Conservation (phyloP, 2,797 vertebrate species). For the Crenuchus spilurus region DNA sequence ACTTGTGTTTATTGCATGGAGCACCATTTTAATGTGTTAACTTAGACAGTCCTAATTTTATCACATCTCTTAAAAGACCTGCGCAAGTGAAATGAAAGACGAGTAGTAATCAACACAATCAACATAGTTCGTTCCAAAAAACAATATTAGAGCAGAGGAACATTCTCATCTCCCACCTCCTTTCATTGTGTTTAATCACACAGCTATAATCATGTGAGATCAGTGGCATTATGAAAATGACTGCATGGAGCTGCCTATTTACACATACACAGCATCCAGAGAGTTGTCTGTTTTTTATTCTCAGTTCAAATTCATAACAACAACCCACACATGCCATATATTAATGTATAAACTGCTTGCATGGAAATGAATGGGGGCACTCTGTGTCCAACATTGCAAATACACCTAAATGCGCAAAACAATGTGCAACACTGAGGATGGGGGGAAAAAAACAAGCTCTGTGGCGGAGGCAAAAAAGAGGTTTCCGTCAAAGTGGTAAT, state of each 20-base stretch:
- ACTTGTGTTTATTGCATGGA: no score
- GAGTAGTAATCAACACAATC: conserved; percentile 22
- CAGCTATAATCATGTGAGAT: conserved; percentile 43
- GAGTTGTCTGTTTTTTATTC: conserved; percentile 41
- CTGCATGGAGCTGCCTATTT: conserved; percentile 45
- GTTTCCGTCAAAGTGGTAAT: conserved; percentile 73
- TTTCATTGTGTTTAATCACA: conserved; percentile 52
- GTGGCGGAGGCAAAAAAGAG: conserved; percentile 42
- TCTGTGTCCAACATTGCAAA: conserved; percentile 50
- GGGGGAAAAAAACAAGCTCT: conserved; percentile 20
- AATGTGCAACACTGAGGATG: conserved; percentile 35
- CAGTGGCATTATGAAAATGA: conserved; percentile 53
- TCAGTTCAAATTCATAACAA: conserved; percentile 54
- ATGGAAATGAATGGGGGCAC: conserved; percentile 54
- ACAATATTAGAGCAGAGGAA: conserved; percentile 22
- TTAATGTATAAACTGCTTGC: conserved; percentile 56
- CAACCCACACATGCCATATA: conserved; percentile 56
- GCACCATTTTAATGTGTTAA: conserved; percentile 2
- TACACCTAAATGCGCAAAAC: conserved; percentile 52
- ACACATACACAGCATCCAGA: conserved; percentile 22
- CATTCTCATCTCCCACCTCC: conserved; percentile 17
- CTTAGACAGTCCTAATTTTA: no score
- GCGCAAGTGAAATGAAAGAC: conserved; percentile 8
- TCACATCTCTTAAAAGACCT: background rate
- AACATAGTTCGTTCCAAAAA: conserved; percentile 24